A percentile compares a stretch with the other conserved stretches of the same genome.
Conservation (phyloP, 2,888 invertebrate species). For the Urechis unicinctus region DNA sequence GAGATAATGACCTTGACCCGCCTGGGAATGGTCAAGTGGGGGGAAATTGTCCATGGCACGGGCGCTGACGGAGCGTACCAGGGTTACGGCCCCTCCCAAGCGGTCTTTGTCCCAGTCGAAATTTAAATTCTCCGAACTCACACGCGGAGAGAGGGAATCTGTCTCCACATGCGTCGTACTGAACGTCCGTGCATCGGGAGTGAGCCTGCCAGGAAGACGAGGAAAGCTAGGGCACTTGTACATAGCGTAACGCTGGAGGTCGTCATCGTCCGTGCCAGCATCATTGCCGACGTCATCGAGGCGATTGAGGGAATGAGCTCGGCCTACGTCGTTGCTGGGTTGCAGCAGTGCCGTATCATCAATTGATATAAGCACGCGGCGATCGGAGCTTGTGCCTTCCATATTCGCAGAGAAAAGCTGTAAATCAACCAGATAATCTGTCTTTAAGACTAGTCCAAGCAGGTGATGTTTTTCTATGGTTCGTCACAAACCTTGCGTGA, state of each 20-base stretch:
- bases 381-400: too few relatives aligned
- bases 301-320: slow-evolving; percentile 1
- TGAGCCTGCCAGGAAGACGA: not conserved
- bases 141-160: slow-evolving; percentile 4
- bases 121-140: slow-evolving; percentile 2
- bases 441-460: too few relatives aligned
- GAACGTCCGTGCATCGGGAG: not conserved
- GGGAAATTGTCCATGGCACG: not conserved
- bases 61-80: slow-evolving; percentile 3
- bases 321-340: not conserved
- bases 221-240: slow-evolving; percentile 8
- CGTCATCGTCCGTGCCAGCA: not conserved
- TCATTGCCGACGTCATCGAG: not conserved
- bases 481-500: too few relatives aligned
- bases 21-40: not conserved
- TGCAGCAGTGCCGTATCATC: slow-evolving; percentile 1
- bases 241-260: not conserved
- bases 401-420: too few relatives aligned
- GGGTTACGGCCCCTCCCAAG: not conserved
- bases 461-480: too few relatives aligned
- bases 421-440: too few relatives aligned
- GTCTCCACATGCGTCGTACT: slow-evolving; percentile 2
- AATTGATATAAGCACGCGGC: slow-evolving; percentile 1
- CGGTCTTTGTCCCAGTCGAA: not conserved
- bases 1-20: not conserved